phyloP scores from a whole-genome alignment of 1,140 invertebrate genomes.

The Wiebesia pumilae region DNA sequence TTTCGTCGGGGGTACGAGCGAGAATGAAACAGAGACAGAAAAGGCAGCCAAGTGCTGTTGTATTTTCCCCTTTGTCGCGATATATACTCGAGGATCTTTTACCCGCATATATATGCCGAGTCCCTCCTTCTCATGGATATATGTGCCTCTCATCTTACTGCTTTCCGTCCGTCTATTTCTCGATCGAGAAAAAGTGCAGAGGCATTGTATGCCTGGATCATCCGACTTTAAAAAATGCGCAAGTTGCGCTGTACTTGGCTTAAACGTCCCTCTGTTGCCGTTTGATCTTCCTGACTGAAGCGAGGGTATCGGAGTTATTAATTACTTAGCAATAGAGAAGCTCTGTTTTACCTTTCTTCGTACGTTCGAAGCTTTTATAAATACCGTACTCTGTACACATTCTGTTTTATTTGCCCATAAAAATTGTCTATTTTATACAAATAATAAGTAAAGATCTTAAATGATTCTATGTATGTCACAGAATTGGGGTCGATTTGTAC shows the following conservation, averaged over 20 bases:
- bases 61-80: neutral
- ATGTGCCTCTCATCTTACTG: neutral
- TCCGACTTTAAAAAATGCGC: conserved; percentile 3
- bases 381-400: no score
- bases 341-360: neutral
- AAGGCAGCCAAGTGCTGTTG: neutral
- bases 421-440: no score
- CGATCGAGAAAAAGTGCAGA: neutral
- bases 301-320: neutral
- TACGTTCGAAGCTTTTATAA: no score
- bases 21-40: neutral
- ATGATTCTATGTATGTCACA: no score
- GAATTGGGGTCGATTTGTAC: no score
- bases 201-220: neutral
- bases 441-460: no score
- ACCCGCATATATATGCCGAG: neutral
- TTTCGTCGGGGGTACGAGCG: neutral
- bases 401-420: no score
- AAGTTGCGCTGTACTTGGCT: neutral
- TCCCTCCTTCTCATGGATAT: neutral
- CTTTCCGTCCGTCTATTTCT: neutral
- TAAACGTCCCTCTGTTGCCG: neutral
- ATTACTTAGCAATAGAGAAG: conserved; percentile 6
- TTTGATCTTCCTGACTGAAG: neutral
- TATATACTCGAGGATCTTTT: neutral